A percentile compares a stretch with the other conserved stretches of the same genome.
Evolutionary conservation across 2,888 invertebrate species (phyloP).

Genomic region (Lumbricus terrestris): DNA sequence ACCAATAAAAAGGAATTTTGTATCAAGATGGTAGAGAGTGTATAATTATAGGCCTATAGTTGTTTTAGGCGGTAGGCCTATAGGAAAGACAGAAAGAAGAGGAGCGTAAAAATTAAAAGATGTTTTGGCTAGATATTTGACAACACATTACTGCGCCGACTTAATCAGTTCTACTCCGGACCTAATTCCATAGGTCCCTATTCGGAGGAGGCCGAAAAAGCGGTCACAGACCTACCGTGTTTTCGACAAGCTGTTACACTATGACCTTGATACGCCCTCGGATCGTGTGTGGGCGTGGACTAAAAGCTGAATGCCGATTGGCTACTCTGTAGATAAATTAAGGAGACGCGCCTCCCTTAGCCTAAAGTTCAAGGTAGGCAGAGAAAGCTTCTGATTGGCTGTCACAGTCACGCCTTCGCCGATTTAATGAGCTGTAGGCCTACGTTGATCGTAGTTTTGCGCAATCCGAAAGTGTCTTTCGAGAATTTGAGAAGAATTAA

Average conservation of each 20-base stretch:
- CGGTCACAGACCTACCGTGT: neutral
- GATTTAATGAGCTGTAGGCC: no score
- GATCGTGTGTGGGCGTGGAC: conserved; percentile 3
- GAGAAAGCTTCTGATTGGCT: neutral
- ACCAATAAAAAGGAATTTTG: no score
- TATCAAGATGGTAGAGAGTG: no score
- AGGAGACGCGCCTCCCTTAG: neutral
- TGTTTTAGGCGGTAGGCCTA: no score
- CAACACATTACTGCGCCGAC: no score
- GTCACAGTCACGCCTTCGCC: neutral
- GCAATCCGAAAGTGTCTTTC: neutral
- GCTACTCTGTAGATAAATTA: neutral
- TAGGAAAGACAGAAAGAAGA: no score
- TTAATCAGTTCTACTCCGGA: neutral
- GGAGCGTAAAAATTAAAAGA: no score
- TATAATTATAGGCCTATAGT: no score
- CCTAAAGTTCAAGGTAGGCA: neutral
- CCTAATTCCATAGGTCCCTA: neutral
- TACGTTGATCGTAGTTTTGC: neutral
- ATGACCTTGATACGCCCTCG: neutral
- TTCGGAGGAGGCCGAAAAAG: neutral
- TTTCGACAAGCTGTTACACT: neutral
- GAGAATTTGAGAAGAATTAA: neutral
- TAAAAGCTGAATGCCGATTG: neutral
- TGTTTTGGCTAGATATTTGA: no score